Evolutionary conservation across 2,888 invertebrate genomes (phyloP).

Genomic region (Machimus atricapillus): DNA sequence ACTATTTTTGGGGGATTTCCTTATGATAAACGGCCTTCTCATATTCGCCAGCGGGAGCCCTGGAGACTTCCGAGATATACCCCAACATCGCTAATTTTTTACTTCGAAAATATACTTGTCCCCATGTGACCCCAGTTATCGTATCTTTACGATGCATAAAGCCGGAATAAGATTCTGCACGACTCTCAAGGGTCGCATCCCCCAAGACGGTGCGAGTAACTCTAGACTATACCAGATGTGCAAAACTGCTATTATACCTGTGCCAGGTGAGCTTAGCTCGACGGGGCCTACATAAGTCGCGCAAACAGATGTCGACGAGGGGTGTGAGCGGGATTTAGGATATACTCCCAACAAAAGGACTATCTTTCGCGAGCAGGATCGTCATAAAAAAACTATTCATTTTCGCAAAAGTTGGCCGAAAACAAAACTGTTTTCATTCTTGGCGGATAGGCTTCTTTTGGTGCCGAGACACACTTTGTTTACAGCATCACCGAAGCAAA

Average conservation of each 20-base stretch:
- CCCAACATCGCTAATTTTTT: not conserved
- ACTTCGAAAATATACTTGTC: not conserved
- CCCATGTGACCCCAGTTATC: not conserved
- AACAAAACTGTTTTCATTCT: not conserved
- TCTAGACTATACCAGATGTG: not conserved
- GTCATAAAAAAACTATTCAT: not conserved
- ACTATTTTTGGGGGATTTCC: not conserved
- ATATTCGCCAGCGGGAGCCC: not conserved
- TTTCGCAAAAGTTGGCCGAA: not conserved
- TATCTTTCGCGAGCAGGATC: not conserved
- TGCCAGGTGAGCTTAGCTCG: not conserved
- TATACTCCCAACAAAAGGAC: not conserved
- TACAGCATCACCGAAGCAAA: not conserved
- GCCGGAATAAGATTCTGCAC: not conserved
- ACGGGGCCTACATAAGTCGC: not conserved
- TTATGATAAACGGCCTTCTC: not conserved
- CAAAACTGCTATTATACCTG: not conserved
- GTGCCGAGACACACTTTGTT: slow-evolving; percentile 2
- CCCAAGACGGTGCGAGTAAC: not conserved
- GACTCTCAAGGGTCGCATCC: not conserved
- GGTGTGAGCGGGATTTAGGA: not conserved
- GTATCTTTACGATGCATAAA: not conserved
- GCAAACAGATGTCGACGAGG: not conserved
- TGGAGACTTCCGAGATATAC: not conserved
- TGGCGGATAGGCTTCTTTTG: not conserved